Evolutionary conservation across 2,797 vertebrate species (phyloP).

Genomic region (Paratrypauchen microcephalus): DNA sequence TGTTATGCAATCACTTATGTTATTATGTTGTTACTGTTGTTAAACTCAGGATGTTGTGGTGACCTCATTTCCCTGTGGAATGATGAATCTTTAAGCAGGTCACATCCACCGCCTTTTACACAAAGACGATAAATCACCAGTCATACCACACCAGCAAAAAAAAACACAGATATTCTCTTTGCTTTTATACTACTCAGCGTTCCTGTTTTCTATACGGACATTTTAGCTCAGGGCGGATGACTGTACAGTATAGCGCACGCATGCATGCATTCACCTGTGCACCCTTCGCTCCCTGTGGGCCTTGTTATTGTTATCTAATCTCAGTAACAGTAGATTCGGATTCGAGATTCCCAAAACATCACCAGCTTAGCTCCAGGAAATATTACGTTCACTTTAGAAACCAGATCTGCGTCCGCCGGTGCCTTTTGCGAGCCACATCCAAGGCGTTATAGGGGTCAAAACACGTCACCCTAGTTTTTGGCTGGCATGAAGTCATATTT

Average conservation of each 20-base stretch:
- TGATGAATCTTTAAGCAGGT: constrained; percentile 31
- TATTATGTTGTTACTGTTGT: neutral
- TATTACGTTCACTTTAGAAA: neutral
- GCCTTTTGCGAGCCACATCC: neutral
- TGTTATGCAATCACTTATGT: neutral
- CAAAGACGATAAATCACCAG: neutral
- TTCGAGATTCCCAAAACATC: constrained; percentile 5
- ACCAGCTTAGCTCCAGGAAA: neutral
- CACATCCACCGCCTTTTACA: constrained; percentile 7
- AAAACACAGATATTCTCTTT: neutral
- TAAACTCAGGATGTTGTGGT: neutral
- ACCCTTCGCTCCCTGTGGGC: constrained; percentile 1
- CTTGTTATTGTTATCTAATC: constrained; percentile 1
- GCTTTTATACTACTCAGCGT: constrained; percentile 17
- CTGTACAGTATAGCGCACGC: constrained; percentile 15
- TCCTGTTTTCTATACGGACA: neutral
- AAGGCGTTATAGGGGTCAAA: neutral
- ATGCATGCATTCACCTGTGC: constrained; percentile 11
- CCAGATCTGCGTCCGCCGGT: neutral
- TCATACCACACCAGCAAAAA: neutral
- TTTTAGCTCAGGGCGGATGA: constrained; percentile 12
- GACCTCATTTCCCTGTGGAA: constrained; percentile 16
- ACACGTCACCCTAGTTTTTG: neutral
- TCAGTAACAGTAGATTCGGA: neutral
- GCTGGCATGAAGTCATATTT: neutral